Conservation (phyloP, 2,113 vertebrate species). For the Myrmecobius fasciatus region DNA sequence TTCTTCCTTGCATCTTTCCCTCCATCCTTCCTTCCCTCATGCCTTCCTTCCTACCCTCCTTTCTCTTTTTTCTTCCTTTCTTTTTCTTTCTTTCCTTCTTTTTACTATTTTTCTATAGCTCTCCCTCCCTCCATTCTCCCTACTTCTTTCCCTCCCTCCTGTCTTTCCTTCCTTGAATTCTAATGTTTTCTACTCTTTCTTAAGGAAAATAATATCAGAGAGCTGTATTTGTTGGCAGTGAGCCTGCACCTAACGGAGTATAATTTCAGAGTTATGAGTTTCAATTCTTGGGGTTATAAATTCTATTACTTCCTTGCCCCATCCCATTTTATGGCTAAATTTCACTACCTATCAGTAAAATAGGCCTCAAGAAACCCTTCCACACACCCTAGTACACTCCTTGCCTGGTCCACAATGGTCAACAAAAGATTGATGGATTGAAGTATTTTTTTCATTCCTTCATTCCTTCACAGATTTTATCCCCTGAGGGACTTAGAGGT, state of each 20-base stretch:
- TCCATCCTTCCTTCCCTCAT: no score
- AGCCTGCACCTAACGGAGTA: not conserved
- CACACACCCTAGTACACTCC: not conserved
- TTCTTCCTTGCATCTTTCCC: rapidly evolving
- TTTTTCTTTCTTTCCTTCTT: no score
- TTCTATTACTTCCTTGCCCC: not conserved
- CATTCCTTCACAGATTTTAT: not conserved
- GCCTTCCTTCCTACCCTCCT: no score
- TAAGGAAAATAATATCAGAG: not conserved
- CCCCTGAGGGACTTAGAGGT: not conserved
- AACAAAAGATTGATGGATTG: not conserved
- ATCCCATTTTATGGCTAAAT: not conserved
- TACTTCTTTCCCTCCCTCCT: not conserved
- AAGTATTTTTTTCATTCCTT: not conserved
- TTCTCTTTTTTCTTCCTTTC: no score
- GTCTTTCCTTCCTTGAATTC: not conserved
- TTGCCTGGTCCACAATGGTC: not conserved
- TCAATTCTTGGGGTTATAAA: not conserved
- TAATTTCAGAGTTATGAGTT: not conserved
- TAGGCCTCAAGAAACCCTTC: not conserved
- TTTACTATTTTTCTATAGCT: not conserved
- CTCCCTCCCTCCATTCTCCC: not conserved
- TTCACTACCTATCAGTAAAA: not conserved
- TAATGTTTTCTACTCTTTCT: not conserved
- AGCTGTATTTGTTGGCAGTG: not conserved